Percentiles rank a stretch among this genome's conserved stretches.
phyloP scores from a whole-genome alignment of 2,113 vertebrate genomes.

The Pelmatolapia mariae region DNA sequence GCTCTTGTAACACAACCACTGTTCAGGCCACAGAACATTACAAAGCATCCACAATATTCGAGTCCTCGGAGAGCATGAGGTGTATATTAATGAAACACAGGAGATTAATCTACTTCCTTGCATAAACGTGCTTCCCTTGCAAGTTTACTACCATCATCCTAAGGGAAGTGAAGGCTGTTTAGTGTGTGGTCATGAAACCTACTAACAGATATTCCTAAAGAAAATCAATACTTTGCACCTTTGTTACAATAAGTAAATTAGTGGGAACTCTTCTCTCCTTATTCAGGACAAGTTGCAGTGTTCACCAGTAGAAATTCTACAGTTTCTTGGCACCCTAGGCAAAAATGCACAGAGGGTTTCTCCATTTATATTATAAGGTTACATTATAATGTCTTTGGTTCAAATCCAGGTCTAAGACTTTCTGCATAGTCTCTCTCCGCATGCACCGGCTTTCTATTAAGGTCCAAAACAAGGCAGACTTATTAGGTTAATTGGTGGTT shows the following conservation, averaged over 20 bases:
- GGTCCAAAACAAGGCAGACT: neutral
- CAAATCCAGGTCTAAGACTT: neutral
- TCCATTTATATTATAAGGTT: neutral
- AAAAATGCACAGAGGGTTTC: neutral
- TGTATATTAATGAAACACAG: conserved; percentile 46
- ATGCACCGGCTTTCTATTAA: neutral
- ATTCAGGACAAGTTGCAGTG: neutral
- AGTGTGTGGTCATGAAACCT: neutral
- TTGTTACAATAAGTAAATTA: neutral
- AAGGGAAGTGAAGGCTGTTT: neutral
- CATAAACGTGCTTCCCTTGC: conserved; percentile 44
- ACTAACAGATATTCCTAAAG: neutral
- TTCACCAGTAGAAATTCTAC: neutral
- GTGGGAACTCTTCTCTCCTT: neutral
- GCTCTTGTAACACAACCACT: neutral
- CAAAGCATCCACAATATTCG: neutral
- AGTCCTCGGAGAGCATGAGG: neutral
- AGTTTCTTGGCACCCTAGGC: neutral
- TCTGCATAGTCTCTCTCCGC: neutral
- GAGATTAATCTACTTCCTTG: conserved; percentile 59
- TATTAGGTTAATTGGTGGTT: neutral
- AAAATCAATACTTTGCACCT: neutral
- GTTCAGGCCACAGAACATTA: neutral
- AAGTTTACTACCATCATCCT: neutral
- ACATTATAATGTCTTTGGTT: neutral